Evolutionary conservation across 2,888 invertebrate species (phyloP).

Genomic region (Nysson spinosus): DNA sequence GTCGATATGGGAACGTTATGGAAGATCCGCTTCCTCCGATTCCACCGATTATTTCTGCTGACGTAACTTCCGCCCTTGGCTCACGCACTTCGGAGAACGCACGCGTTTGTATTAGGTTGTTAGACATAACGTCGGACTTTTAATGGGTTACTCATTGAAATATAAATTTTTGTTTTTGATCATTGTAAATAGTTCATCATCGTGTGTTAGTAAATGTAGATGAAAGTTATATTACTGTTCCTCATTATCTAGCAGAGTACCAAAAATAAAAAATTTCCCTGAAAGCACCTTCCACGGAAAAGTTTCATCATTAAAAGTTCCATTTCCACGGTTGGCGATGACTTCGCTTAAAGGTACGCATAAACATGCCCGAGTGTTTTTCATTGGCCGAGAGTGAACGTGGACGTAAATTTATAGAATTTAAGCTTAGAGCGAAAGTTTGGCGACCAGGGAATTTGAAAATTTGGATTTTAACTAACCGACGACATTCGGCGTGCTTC

Average conservation of each 20-base stretch:
- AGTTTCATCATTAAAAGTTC: constrained; percentile 49
- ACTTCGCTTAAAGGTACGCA: constrained; percentile 28
- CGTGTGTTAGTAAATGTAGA: background rate
- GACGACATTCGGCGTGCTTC: too few relatives aligned
- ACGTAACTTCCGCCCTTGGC: background rate
- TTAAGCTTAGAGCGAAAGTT: too few relatives aligned
- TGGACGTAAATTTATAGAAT: background rate
- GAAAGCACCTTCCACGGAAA: constrained; percentile 21
- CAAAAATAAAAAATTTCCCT: constrained; percentile 14
- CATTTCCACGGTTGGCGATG: constrained; percentile 20
- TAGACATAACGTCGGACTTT: too few relatives aligned
- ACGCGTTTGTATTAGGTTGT: too few relatives aligned
- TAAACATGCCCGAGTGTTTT: constrained; percentile 5
- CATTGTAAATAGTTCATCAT: too few relatives aligned
- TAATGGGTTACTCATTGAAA: too few relatives aligned
- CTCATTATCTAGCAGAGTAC: constrained; percentile 24
- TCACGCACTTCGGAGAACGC: too few relatives aligned
- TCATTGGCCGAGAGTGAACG: background rate
- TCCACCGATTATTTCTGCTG: background rate
- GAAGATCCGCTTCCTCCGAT: background rate
- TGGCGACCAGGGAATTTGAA: too few relatives aligned
- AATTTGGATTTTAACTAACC: too few relatives aligned
- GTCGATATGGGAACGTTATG: constrained; percentile 36
- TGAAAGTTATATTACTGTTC: background rate
- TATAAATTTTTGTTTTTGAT: too few relatives aligned